phyloP scores from a whole-genome alignment of 2,888 invertebrate genomes.

The Atethmia centrago region DNA sequence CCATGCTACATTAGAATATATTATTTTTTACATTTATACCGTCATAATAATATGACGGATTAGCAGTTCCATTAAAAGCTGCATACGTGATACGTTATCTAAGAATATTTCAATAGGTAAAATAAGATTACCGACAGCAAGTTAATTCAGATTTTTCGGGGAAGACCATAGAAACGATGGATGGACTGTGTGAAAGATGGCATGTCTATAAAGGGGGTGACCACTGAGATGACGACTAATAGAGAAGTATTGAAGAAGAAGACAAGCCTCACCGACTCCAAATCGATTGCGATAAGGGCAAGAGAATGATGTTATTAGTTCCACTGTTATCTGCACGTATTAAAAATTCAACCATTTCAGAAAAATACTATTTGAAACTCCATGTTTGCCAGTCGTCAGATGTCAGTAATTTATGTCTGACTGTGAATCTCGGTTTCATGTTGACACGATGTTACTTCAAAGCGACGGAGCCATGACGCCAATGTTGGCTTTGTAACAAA shows the following conservation, averaged over 20 bases:
- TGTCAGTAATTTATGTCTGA: constrained; percentile 55
- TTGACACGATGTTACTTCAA: constrained; percentile 56
- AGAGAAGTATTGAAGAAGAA: neutral
- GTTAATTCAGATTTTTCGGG: neutral
- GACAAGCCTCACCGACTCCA: rapidly evolving
- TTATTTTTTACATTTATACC: neutral
- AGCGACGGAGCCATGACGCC: constrained; percentile 41
- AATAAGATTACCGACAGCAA: too few species aligned
- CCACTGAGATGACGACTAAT: neutral
- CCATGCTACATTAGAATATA: neutral
- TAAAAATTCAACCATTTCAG: neutral
- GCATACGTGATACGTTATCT: too few species aligned
- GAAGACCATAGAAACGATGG: too few species aligned
- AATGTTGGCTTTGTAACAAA: constrained; percentile 40
- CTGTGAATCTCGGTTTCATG: constrained; percentile 56
- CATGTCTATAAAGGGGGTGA: neutral
- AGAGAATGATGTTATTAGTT: neutral
- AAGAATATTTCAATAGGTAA: neutral
- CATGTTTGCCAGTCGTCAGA: constrained; percentile 17
- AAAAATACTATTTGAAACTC: constrained; percentile 21
- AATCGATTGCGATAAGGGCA: neutral
- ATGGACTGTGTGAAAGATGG: neutral
- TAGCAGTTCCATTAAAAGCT: neutral
- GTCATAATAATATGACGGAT: neutral
- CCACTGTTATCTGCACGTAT: too few species aligned